Evolutionary conservation across 2,113 vertebrate species (phyloP), one percentile per base, ranked within the genome.

Genomic region (Phaetusa simplex): DNA sequence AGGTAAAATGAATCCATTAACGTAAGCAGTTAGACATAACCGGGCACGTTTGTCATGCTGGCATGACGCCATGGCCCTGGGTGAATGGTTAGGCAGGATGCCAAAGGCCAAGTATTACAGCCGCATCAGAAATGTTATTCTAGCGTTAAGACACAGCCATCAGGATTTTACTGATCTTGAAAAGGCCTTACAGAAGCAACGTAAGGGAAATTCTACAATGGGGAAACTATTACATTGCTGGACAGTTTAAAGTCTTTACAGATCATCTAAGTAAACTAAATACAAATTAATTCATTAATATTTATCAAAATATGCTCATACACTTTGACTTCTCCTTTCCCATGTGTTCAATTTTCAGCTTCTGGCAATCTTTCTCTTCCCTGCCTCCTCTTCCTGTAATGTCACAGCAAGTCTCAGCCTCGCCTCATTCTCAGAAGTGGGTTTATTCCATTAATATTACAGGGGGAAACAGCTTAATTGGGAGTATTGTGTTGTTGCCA

Each of bases 241-340:
- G 84, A 53, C 78, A 94, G 24, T 89, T 95, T 87, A 89, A 96
- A 95, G 55, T 62, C 20, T 91, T 77, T 91, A 55, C 23, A 73
- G 66, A 89, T 87, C 62, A 93, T 76, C 87, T 70, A 74, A 94
- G 56, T 69, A 90, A 93, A 94, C 80, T 55, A 94, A 95, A 92
- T 79, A 94, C 81, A 94, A 91, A 96, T 81, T 84, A 95, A 95
- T 94, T 97, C 89, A 96, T 96, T 94, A 95, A 95, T 95, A 95
- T 91, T 95, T 93, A 96, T 97, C 81, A 80, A 97, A 97, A 95
- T 95, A 96, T 95, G 89, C 87, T 95, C 91, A 93, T 85, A 95
- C 45, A 93, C 91, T 97, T 96, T 88, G 89, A 96, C 93, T 96
- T 96, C 78, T 91, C 62, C 70, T 87, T 88, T 82, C 74, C 90